phyloP scores from a whole-genome alignment of 2,113 vertebrate species.

The Bagarius yarrelli region DNA sequence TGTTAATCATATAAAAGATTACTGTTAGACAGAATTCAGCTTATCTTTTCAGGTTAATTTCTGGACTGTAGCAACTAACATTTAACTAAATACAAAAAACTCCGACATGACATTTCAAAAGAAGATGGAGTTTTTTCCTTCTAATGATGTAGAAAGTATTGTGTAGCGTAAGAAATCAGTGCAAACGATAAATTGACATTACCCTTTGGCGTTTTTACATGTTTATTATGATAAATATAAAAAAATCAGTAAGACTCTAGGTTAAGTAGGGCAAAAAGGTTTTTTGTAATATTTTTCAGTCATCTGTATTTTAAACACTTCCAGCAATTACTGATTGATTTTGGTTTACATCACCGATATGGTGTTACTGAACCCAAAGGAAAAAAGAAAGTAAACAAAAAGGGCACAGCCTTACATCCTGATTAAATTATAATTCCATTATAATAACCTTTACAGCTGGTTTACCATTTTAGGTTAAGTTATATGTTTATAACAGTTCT shows the following conservation, averaged over 20 bases:
- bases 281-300: neutral
- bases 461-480: neutral
- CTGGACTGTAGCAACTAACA: no score
- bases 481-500: neutral
- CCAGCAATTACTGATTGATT: neutral
- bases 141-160: no score
- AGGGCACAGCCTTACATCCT: neutral
- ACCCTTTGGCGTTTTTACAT: no score
- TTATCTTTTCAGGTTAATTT: no score
- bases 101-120: no score
- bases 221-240: no score
- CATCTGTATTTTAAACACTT: neutral
- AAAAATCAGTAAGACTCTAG: neutral
- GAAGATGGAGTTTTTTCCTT: no score
- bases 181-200: neutral
- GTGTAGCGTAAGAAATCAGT: neutral
- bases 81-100: no score
- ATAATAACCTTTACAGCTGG: neutral
- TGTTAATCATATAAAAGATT: no score
- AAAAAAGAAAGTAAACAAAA: neutral
- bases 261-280: neutral
- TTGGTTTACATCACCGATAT: neutral
- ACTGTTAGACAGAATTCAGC: no score
- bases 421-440: conserved; percentile 1
- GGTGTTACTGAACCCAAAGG: neutral